Evolutionary conservation across 2,797 vertebrate genomes (phyloP).

Genomic region (Pyrocephalus nanus): DNA sequence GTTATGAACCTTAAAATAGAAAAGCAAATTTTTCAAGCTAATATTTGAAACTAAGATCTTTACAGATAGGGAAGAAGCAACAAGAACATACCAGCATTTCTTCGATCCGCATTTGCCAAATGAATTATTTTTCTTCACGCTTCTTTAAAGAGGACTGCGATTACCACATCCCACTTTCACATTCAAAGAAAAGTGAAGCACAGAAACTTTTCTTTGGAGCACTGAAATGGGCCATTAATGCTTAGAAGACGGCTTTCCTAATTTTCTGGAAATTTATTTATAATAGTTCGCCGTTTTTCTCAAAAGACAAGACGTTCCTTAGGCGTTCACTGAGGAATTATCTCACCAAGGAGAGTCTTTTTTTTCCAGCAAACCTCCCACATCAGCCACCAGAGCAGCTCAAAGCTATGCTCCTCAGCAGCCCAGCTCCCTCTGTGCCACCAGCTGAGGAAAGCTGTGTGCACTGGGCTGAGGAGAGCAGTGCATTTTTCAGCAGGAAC

Average conservation of each 20-base stretch:
- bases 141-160: not conserved
- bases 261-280: slow-evolving; percentile 4
- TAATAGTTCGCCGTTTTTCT: not conserved
- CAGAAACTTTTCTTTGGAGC: not conserved
- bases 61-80: not conserved
- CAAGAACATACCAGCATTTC: not conserved
- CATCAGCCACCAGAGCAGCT: not conserved
- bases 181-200: not conserved
- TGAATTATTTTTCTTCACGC: not conserved
- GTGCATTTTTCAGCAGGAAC: slow-evolving; percentile 24
- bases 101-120: not conserved
- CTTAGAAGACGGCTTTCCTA: not conserved
- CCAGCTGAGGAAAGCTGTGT: not conserved
- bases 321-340: not conserved
- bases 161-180: not conserved
- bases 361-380: not conserved
- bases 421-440: not conserved
- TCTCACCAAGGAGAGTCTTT: not conserved
- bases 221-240: not conserved
- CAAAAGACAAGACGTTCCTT: not conserved
- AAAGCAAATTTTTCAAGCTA: not conserved
- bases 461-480: slow-evolving; percentile 3
- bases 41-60: not conserved
- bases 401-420: not conserved
- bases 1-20: not conserved